Base-by-base conservation (phyloP, 2,113 vertebrate genomes). In the Strigops habroptila region DNA sequence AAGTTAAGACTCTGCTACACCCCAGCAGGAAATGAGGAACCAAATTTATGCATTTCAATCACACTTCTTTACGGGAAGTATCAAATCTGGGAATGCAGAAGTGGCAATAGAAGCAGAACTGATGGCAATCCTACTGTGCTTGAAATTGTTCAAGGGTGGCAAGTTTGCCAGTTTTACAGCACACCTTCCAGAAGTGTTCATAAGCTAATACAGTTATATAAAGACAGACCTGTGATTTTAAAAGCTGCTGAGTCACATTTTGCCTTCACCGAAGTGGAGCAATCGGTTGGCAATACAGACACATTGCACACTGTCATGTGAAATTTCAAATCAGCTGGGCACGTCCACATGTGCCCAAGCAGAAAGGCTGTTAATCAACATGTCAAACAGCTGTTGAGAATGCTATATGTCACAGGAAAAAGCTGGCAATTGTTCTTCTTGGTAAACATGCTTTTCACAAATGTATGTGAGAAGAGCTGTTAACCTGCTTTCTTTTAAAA, bases 111-210 rank as follows among this genome's bases (percentile, higher is more conserved):
- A 73, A 82, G 33, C 10, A 49, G 55, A 82, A 78, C 59, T 91
- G 27, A 93, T 76, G 41, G 35, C 52, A 76, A 5, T 76, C 65
- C 60, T 81, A 25, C 77, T 64, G 55, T 84, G 43, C 39, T 64
- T 68, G 77, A 89, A 79, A 78, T 82, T 89, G 86, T 86, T 93
- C 65, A 79, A 64, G 74, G 73, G 57, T 95, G 81, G 27, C 74
- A 91, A 91, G 44, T 62, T 88, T 88, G 69, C 74, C 30, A 10
- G 53, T 81, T 91, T 84, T 81, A 83, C 65, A 73, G 74, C 62
- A 68, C 73, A 91, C 48, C 81, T 95, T 89, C 48, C 48, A 39
- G 52, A 86, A 89, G 43, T 82, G 80, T 89, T 89, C 93, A 63
- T 62, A 89, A 60, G 57, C 52, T 78, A 75, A 84, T 88, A 64